Conservation (phyloP, 1,140 invertebrate genomes). For the Pachyrhynchus sulphureomaculatus region DNA sequence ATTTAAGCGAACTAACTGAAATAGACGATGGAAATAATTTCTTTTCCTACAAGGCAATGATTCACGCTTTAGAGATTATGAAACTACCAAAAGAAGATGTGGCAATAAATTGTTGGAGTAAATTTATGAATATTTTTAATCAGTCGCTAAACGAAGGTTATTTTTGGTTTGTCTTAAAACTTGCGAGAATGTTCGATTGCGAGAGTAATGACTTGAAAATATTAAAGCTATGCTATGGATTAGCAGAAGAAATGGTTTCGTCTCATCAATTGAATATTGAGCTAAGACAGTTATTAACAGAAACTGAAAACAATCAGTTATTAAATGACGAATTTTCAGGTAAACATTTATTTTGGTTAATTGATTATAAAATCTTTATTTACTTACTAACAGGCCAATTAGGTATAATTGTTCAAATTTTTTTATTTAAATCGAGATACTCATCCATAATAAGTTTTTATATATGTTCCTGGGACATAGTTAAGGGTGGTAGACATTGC, state of each 20-base stretch:
- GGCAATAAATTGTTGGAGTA: constrained; percentile 12
- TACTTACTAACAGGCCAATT: no score
- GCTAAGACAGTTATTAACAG: constrained; percentile 42
- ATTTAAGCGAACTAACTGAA: constrained; percentile 1
- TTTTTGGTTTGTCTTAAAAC: constrained; percentile 50
- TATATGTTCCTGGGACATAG: no score
- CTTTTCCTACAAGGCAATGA: constrained; percentile 37
- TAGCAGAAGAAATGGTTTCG: constrained; percentile 53
- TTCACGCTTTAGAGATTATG: constrained; percentile 26
- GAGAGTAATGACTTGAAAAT: constrained; percentile 53
- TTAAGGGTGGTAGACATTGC: no score
- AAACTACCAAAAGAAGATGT: constrained; percentile 5
- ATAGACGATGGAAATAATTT: constrained; percentile 10
- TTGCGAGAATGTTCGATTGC: constrained; percentile 54
- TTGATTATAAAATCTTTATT: no score
- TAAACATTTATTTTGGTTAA: constrained; percentile 3
- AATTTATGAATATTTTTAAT: constrained; percentile 20
- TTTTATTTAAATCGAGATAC: no score
- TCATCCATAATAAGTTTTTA: neutral
- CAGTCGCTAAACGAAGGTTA: constrained; percentile 29
- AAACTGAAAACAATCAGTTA: constrained; percentile 4
- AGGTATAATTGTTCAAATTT: no score
- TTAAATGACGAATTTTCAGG: constrained; percentile 1
- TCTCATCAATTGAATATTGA: constrained; percentile 49
- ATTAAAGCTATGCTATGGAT: constrained; percentile 53